A percentile compares a stretch with the other conserved stretches of the same genome.
phyloP scores from a whole-genome alignment of 2,113 vertebrate species.

The Fulica atra region DNA sequence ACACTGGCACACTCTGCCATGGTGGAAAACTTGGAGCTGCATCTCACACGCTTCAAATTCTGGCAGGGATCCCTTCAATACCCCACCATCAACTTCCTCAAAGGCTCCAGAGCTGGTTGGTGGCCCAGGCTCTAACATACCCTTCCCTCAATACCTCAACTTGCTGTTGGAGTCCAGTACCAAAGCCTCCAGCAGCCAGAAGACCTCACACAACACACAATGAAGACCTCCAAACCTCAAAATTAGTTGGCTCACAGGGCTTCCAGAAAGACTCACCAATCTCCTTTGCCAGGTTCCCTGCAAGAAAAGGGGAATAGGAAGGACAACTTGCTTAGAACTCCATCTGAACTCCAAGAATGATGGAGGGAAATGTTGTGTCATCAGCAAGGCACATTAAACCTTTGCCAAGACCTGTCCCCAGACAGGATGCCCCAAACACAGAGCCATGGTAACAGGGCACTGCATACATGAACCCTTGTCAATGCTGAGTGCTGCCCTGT shows the following conservation, averaged over 20 bases:
- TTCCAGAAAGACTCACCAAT: neutral
- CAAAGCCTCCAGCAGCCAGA: neutral
- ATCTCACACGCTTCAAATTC: neutral
- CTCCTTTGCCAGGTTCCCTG: neutral
- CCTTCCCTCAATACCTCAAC: neutral
- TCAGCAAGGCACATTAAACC: no score
- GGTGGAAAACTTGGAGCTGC: neutral
- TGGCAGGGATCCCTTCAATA: neutral
- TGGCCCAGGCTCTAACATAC: neutral
- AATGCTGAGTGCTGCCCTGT: no score
- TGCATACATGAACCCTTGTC: no score
- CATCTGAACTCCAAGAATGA: neutral
- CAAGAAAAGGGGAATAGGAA: neutral
- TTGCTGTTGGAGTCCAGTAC: no score
- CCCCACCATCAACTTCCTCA: no score
- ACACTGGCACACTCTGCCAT: neutral
- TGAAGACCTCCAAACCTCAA: no score
- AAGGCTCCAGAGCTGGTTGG: neutral
- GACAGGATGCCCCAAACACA: no score
- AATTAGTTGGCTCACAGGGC: no score
- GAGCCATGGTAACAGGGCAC: no score
- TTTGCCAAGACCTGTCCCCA: no score
- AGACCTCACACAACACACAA: neutral
- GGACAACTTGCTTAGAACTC: neutral
- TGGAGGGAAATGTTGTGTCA: neutral